Base-by-base conservation (phyloP, 2,888 invertebrate genomes). In the Calephelis perditalis region DNA sequence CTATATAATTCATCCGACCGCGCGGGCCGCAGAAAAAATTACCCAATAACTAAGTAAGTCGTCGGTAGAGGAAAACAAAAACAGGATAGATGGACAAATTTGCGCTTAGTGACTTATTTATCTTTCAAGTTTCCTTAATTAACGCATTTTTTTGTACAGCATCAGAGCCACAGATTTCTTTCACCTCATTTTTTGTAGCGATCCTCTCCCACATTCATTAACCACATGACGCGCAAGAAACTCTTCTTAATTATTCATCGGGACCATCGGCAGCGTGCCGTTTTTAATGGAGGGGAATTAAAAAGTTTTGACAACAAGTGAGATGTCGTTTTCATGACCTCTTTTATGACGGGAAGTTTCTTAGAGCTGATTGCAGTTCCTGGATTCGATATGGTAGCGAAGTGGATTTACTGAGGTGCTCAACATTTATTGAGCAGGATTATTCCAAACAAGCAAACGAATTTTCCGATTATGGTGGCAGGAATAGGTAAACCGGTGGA, bases 171-270 rank as follows among this genome's bases (percentile, higher is more conserved):
- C 81, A 78, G 82, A 84, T 84, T 84, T 82, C 77, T 77, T 79
- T 74, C 62, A 76, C 72, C 7, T 36, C 4, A 45, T 44, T 72
- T 73, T 70, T 66, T 59, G 49, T 61, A 57, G 70, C 70, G 70
- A 69, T 64, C 79, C 77, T 74, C 78, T 84, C 78, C 82, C 81
- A 85, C 86, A 88, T 88, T 90, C 86, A 89, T 90, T 90, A 87
- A 75, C 71, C 70, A 74, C 81, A 82, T 88, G 89, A 88, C 88
- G 81, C 79, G 84, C 86, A 84, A 86, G 82, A 90, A 86, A 86
- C 84, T 82, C 78, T 77, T 69, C 66, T 77, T 87, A 90, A 90
- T 90, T 89, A 89, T 89, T 90, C 89, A 88, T 86, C 78, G 78
- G 73, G 70, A 71, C 76, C 79, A 81, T 79, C 84, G 84, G 78